These are phyloP conservation scores for Cephalopterus ornatus DNA, from an alignment of 2,113 vertebrate species.

Conservation along the genomic window DNA sequence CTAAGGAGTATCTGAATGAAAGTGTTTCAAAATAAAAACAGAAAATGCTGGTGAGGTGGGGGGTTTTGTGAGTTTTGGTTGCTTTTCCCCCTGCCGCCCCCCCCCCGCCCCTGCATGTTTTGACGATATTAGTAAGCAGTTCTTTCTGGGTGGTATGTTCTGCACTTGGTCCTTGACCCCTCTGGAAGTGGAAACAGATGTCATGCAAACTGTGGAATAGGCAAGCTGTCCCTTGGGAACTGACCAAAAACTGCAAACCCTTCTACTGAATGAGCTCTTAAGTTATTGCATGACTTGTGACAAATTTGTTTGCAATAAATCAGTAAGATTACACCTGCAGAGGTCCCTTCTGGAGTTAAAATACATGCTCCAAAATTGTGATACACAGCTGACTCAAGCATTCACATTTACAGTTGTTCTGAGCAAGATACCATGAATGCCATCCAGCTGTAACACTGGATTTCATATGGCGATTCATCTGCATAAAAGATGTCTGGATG, in stretches of 20 bases:
- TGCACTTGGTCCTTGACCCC: neutral
- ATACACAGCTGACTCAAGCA: neutral
- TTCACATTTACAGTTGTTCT: neutral
- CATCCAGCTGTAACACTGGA: neutral
- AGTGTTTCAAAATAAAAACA: neutral
- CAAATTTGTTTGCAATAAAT: conserved; percentile 1
- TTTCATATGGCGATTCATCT: neutral
- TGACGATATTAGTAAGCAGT: neutral
- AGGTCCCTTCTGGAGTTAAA: neutral
- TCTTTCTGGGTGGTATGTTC: neutral
- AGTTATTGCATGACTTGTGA: neutral
- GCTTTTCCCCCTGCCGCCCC: no score
- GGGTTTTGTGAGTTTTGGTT: neutral
- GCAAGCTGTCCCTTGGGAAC: neutral
- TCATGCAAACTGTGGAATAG: neutral
- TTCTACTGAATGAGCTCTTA: neutral
- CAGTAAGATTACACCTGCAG: neutral
- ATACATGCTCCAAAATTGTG: neutral
- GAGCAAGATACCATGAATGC: neutral
- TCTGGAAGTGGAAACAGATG: conserved; percentile 18
- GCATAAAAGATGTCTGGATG: neutral
- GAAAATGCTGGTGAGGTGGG: neutral
- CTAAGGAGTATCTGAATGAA: neutral
- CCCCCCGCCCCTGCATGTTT: neutral
- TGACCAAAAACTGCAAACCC: neutral